Evolutionary conservation across 1,140 invertebrate genomes (phyloP), one percentile per base, ranked within the genome.

Genomic region (Drosophila sucinea): DNA sequence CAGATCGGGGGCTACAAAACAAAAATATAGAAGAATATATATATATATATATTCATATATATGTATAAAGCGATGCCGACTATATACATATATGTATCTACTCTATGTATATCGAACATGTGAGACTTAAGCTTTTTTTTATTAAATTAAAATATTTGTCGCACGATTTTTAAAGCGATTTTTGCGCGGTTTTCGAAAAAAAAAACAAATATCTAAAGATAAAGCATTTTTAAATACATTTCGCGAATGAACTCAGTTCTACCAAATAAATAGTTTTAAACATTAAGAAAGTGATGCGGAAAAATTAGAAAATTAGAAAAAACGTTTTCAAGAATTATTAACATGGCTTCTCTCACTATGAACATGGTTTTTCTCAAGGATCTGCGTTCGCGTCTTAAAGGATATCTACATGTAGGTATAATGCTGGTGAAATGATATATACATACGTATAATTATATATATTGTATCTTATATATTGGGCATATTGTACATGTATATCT

Each of bases 311-410:
- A 40, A 1, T 60, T 29, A 57, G 55, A 44, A 77, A 81, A 30
- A 5, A 54, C 4, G 51, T 23, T 11, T 40, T 29, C 33, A 44
- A 60, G 47, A 40, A 40, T 64, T 30, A 17, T 23, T 41, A 80
- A 33, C 41, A 92, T 92, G 91, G 87, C 91, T 25, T 77, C 78
- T 32, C 54, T 91, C 55, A 83, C 91, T 41, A 90, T 92, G 89
- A 91, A 92, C 55, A 92, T 92, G 91, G 91, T 92, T 17, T 92
- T 92, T 30, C 70, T 92, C 60, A 92, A 92, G 91, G 91, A 92
- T 78, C 67, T 92, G 63, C 89, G 87, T 38, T 82, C 91, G 51
- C 87, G 91, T 67, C 90, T 92, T 55, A 87, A 90, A 79, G 91
- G 90, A 90, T 91, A 92, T 81, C 65, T 92, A 38, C 91, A 91